Evolutionary conservation across 37 sponge, comb jelly and placozoan species (phyloP).

Genomic region (Beroe forskalii): DNA sequence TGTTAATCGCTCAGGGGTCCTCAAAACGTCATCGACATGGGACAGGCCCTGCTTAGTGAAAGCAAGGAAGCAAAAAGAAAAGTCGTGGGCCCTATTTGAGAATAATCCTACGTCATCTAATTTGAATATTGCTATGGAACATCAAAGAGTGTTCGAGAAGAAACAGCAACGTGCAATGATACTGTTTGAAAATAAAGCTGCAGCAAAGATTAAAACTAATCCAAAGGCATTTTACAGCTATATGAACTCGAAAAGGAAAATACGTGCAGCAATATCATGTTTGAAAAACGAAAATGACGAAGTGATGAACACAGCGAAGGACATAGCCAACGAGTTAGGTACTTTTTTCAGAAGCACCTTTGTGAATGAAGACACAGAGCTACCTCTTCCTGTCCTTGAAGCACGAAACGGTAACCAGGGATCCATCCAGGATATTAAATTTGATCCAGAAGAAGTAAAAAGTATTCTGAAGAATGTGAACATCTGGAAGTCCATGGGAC

Average conservation of each 20-base stretch:
- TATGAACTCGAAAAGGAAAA: neutral
- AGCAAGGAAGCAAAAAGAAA: neutral
- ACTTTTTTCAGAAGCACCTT: neutral
- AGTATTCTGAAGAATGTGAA: neutral
- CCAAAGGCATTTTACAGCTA: too few relatives aligned
- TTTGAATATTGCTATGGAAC: neutral
- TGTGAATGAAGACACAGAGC: neutral
- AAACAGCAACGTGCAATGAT: neutral
- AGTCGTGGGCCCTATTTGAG: slow-evolving; percentile 12
- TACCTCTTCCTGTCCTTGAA: neutral
- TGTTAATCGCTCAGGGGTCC: too few relatives aligned
- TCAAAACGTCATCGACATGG: neutral
- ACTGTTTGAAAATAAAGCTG: neutral
- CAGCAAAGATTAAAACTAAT: neutral
- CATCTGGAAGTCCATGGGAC: slow-evolving; percentile 1
- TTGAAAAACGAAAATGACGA: neutral
- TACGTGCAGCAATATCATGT: neutral
- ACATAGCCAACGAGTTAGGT: slow-evolving; percentile 14
- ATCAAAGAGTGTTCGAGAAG: neutral
- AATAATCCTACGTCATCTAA: neutral
- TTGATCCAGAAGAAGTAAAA: neutral
- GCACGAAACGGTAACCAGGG: neutral
- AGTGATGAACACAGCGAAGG: neutral
- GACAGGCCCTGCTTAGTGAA: neutral
- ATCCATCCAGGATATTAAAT: neutral